A percentile compares a stretch with the other conserved stretches of the same genome.
phyloP scores from a whole-genome alignment of 2,888 invertebrate genomes.

The Andrena bicolor region DNA sequence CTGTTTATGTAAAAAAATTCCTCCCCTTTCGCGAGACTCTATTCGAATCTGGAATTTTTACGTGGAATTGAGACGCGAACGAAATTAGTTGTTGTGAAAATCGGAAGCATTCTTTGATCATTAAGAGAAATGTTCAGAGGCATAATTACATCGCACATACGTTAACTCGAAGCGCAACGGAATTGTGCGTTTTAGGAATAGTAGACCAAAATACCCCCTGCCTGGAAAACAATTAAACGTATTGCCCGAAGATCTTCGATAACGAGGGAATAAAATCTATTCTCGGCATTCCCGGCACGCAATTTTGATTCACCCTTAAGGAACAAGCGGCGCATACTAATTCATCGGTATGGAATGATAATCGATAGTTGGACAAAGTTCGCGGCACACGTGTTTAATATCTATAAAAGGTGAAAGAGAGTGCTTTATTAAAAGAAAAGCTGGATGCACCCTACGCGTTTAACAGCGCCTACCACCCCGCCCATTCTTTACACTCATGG shows the following conservation, averaged over 20 bases:
- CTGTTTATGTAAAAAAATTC: too few species aligned
- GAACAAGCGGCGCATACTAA: conserved; percentile 52
- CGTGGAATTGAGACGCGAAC: too few species aligned
- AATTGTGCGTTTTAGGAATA: too few species aligned
- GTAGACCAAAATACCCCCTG: neutral
- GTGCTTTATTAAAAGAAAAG: conserved; percentile 21
- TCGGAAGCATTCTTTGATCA: too few species aligned
- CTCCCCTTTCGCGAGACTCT: too few species aligned
- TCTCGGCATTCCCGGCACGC: conserved; percentile 27
- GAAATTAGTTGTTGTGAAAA: too few species aligned
- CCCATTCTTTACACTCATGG: too few species aligned
- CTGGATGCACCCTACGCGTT: neutral
- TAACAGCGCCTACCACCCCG: too few species aligned
- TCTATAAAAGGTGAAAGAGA: neutral
- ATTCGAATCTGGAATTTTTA: too few species aligned
- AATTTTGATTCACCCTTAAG: conserved; percentile 51
- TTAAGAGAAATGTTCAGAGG: too few species aligned
- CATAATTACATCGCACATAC: too few species aligned
- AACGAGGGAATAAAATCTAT: conserved; percentile 24
- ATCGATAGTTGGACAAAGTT: conserved; percentile 54
- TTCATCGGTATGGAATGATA: conserved; percentile 39
- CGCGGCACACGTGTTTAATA: conserved; percentile 18
- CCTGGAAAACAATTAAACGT: conserved; percentile 3
- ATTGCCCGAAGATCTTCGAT: conserved; percentile 7
- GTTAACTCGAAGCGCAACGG: too few species aligned